These are phyloP conservation scores for Oryzias woworae DNA, from an alignment of 2,113 vertebrate genomes.

Conservation along the genomic window DNA sequence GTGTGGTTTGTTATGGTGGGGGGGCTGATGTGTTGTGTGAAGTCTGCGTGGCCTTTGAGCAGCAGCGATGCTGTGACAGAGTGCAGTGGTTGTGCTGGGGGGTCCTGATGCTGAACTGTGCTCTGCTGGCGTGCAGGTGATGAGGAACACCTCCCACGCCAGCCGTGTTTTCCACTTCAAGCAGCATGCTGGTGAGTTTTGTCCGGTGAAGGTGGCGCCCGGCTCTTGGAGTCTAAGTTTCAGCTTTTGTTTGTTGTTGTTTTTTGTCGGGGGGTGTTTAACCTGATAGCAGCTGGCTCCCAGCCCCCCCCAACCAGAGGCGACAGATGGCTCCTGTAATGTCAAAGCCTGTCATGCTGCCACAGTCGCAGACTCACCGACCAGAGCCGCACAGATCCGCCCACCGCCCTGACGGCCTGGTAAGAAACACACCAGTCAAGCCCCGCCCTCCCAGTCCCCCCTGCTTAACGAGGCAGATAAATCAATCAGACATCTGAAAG, in stretches of 20 bases:
- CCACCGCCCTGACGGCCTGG: slow-evolving; percentile 87
- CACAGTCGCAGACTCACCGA: slow-evolving; percentile 80
- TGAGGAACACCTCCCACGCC: slow-evolving; percentile 82
- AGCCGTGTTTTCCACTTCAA: slow-evolving; percentile 79
- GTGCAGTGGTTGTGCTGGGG: slow-evolving; percentile 3
- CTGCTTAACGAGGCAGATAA: too few relatives aligned
- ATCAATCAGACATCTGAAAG: too few relatives aligned
- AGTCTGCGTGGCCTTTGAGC: too few relatives aligned
- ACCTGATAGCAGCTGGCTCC: slow-evolving; percentile 87
- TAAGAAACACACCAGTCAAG: slow-evolving; percentile 69
- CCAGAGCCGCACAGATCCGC: slow-evolving; percentile 80
- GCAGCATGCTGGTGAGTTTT: slow-evolving; percentile 81
- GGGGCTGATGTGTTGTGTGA: too few relatives aligned
- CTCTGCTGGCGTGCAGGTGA: slow-evolving; percentile 78
- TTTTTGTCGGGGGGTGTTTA: slow-evolving; percentile 26
- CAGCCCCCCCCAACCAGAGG: slow-evolving; percentile 87
- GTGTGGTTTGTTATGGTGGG: too few relatives aligned
- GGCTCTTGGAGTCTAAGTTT: background rate
- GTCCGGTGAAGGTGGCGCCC: background rate
- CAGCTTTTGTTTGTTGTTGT: background rate
- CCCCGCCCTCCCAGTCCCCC: background rate
- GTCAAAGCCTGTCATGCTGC: slow-evolving; percentile 95
- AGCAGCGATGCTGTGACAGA: background rate
- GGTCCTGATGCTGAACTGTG: slow-evolving; percentile 25
- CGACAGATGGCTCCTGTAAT: slow-evolving; percentile 84